Base-by-base conservation (phyloP, 2,888 invertebrate genomes). In the Cheilosia pagana region DNA sequence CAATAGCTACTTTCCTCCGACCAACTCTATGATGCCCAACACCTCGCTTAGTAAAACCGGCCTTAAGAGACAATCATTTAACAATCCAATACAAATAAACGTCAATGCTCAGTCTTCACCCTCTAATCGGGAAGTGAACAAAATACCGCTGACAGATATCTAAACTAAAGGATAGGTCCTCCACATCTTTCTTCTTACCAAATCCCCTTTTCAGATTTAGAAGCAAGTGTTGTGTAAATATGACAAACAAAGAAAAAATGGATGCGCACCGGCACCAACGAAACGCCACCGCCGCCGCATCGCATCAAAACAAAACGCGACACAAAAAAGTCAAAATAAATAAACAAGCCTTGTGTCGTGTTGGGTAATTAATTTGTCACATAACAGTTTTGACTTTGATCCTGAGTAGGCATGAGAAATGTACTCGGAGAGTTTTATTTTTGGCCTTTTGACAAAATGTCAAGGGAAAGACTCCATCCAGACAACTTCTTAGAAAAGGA, bases 301-400 rank as follows among this genome's bases (percentile, higher is more conserved):
- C 43, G n/a, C n/a, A 35, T 19, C 23, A 60, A 14, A 10, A 43
- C 31, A 41, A 35, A 68, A 25, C 12, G 28, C 39, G 16, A 12
- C 43, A 41, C 28, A 62, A 41, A 52, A 72, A 53, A 67, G 60
- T 62, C 63, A 70, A 79, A 85, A 74, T 60, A 85, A 79, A 85
- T 60, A 85, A 83, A 85, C 83, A 79, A 48, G 23, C 50, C 21
- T 39, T 59, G 16, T 62, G 50, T 62, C 75, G 68, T 72, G 57
- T 75, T 65, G 60, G 48, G 79, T 85, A 85, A 85, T 85, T 85
- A 85, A 85, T 85, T 79, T 85, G 74, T 85, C 79, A 85, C 83
- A 79, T 85, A 59, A 79, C 83, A 75, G 70, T 85, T 85, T 65
- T 85, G 79, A 85, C 75, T 79, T 85, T 85, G 75, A 79, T 85